A percentile compares a stretch with the other conserved stretches of the same genome.
Evolutionary conservation across 2,113 vertebrate species (phyloP).

Genomic region (Pseudorectes ferrugineus): DNA sequence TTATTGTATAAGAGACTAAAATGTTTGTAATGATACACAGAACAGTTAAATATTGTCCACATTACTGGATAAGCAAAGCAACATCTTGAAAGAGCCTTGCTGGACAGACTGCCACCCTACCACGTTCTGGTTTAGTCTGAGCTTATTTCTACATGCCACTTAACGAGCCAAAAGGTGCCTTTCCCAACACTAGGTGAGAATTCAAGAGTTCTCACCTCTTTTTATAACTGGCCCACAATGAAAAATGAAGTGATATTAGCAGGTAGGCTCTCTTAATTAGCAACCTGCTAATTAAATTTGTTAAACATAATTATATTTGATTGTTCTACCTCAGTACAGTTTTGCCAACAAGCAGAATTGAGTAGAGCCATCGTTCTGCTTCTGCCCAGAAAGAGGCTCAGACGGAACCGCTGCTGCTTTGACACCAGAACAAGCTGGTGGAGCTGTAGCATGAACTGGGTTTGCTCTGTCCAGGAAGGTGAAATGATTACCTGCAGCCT

Average conservation of each 20-base stretch:
- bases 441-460: background rate
- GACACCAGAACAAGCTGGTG: background rate
- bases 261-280: background rate
- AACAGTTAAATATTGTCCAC: background rate
- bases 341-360: background rate
- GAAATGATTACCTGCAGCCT: background rate
- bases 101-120: background rate
- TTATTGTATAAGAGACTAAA: background rate
- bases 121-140: background rate
- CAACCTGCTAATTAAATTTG: background rate
- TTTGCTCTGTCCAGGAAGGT: background rate
- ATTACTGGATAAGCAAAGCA: background rate
- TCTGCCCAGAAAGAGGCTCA: background rate
- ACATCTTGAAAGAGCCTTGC: background rate
- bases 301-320: background rate
- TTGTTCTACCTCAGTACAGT: background rate
- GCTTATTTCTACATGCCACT: background rate
- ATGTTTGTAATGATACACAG: background rate
- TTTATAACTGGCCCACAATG: background rate
- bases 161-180: background rate
- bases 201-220: background rate
- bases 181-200: background rate
- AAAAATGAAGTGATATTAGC: background rate
- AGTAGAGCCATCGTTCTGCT: background rate
- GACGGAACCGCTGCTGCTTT: background rate